A percentile compares a stretch with the other conserved stretches of the same genome.
Evolutionary conservation across 2,113 vertebrate species (phyloP).

Genomic region (Tautogolabrus adspersus): DNA sequence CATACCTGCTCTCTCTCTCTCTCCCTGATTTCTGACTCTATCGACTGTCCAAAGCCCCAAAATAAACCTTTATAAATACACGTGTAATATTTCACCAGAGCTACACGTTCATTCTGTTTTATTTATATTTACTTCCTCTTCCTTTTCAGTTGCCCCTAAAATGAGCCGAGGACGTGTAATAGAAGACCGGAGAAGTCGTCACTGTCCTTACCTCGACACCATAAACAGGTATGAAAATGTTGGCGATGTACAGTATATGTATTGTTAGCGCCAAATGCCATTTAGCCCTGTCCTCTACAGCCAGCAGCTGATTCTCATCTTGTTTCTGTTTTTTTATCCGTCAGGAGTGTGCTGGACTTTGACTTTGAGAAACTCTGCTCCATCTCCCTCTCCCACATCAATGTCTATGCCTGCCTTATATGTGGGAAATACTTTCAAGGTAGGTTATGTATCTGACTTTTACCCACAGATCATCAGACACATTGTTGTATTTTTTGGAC

Average conservation of each 20-base stretch:
- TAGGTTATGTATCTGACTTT: conserved; percentile 51
- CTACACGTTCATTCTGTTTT: no score
- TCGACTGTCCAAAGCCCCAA: no score
- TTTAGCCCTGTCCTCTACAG: neutral
- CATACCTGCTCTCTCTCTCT: no score
- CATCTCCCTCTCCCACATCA: conserved; percentile 96
- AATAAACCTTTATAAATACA: no score
- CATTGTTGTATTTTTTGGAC: neutral
- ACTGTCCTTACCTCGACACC: conserved; percentile 96
- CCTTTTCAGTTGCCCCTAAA: conserved; percentile 70
- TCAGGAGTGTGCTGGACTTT: conserved; percentile 95
- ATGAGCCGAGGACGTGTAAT: conserved; percentile 66
- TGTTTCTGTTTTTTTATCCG: conserved; percentile 11
- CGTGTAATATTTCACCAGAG: neutral
- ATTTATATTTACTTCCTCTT: neutral
- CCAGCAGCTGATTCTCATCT: neutral
- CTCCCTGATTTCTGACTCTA: no score
- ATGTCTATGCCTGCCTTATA: conserved; percentile 95
- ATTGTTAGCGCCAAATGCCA: conserved; percentile 1
- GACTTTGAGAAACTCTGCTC: conserved; percentile 99
- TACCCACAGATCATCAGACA: neutral
- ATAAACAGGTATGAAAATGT: conserved; percentile 89
- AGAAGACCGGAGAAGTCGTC: conserved; percentile 92
- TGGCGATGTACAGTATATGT: neutral
- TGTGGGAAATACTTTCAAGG: conserved; percentile 99